phyloP scores from a whole-genome alignment of 2,888 invertebrate species.

The Opisthograptis luteolata region DNA sequence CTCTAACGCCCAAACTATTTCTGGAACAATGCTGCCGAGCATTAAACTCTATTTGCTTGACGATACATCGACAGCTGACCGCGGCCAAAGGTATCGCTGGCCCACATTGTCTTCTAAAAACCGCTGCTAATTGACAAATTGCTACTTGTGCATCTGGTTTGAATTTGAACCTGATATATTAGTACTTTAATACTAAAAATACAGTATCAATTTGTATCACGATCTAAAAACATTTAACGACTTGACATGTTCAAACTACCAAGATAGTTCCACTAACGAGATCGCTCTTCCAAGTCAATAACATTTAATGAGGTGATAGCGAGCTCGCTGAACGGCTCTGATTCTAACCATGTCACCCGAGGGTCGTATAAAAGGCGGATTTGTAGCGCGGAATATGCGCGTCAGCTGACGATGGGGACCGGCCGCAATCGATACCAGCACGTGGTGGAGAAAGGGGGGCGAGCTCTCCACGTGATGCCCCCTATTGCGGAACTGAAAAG shows the following conservation, averaged over 20 bases:
- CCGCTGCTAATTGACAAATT: conserved; percentile 2
- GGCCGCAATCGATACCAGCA: conserved; percentile 14
- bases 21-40: conserved; percentile 64
- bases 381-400: background rate
- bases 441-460: conserved; percentile 2
- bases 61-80: conserved; percentile 56
- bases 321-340: conserved; percentile 13
- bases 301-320: conserved; percentile 27
- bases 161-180: too few species aligned
- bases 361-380: conserved; percentile 23
- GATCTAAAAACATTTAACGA: background rate
- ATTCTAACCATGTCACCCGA: conserved; percentile 15
- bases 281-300: conserved; percentile 21
- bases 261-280: conserved; percentile 8
- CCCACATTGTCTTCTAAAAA: conserved; percentile 19
- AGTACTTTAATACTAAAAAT: too few species aligned
- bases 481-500: background rate
- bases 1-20: conserved; percentile 58
- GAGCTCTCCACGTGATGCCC: background rate
- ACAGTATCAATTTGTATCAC: background rate
- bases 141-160: too few species aligned
- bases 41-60: conserved; percentile 53
- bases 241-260: background rate
- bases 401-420: conserved; percentile 5
- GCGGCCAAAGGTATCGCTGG: conserved; percentile 19